Evolutionary conservation across 2,888 invertebrate genomes (phyloP).

Genomic region (Drosophila recens): DNA sequence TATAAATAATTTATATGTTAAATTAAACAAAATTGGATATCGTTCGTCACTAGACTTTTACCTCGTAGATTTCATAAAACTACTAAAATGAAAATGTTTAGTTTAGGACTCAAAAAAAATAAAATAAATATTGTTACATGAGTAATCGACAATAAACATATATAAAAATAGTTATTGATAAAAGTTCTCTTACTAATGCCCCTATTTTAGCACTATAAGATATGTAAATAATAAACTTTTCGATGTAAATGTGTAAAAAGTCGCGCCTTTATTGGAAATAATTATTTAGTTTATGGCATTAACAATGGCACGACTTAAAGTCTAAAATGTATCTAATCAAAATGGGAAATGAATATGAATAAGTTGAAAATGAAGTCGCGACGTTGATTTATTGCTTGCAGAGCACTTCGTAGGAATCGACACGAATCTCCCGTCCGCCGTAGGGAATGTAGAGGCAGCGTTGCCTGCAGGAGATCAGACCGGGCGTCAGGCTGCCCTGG

Average conservation of each 20-base stretch:
- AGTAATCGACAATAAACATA: no score
- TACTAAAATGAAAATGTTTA: no score
- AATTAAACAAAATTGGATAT: no score
- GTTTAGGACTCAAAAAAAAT: no score
- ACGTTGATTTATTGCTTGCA: conserved; percentile 67
- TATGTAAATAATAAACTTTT: background rate
- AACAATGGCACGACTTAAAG: conserved; percentile 11
- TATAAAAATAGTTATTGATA: background rate
- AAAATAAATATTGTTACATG: no score
- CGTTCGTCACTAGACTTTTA: no score
- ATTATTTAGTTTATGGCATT: conserved; percentile 7
- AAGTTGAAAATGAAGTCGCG: background rate
- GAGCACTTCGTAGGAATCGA: conserved; percentile 85
- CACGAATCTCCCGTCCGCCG: conserved; percentile 85
- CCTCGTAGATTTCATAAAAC: no score
- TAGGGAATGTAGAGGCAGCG: conserved; percentile 86
- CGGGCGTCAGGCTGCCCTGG: conserved; percentile 87
- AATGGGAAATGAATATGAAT: background rate
- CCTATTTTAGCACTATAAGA: background rate
- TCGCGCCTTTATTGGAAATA: conserved; percentile 45
- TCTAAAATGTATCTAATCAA: conserved; percentile 15
- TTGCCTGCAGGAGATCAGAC: conserved; percentile 86
- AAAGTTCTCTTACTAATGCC: background rate
- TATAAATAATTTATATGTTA: no score
- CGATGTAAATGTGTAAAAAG: conserved; percentile 8